These are phyloP conservation scores for Pseudachorutes palmiensis DNA, from an alignment of 1,140 invertebrate species.

Conservation along the genomic window DNA sequence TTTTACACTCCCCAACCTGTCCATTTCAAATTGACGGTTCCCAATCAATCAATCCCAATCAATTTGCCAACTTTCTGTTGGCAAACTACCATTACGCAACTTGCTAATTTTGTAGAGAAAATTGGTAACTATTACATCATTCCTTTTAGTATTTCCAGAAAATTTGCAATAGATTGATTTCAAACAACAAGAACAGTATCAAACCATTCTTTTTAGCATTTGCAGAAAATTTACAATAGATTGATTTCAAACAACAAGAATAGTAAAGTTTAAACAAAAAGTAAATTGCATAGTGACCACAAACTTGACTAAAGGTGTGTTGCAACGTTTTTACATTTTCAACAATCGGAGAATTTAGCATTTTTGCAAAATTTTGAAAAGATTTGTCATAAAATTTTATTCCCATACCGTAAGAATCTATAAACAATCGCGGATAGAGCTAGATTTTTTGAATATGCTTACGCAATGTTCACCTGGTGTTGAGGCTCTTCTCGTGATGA, in stretches of 20 bases:
- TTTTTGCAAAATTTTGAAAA: neutral
- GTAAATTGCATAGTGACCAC: conserved; percentile 11
- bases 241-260: neutral
- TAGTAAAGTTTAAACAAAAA: neutral
- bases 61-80: no score
- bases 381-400: neutral
- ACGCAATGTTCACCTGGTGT: conserved; percentile 8
- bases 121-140: no score
- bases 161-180: neutral
- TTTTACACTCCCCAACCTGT: neutral
- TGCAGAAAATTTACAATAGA: neutral
- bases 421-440: neutral
- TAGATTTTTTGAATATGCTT: neutral
- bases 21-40: no score
- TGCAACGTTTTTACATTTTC: neutral
- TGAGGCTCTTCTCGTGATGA: neutral
- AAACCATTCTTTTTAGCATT: neutral
- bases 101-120: conserved; percentile 18
- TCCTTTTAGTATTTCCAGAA: neutral
- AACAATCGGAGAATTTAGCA: neutral
- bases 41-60: no score
- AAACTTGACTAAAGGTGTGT: neutral
- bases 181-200: neutral
- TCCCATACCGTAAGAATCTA: conserved; percentile 1
- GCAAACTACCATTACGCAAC: neutral